These are phyloP conservation scores for Cantharis nigra DNA, from an alignment of 2,888 invertebrate species.

Conservation along the genomic window DNA sequence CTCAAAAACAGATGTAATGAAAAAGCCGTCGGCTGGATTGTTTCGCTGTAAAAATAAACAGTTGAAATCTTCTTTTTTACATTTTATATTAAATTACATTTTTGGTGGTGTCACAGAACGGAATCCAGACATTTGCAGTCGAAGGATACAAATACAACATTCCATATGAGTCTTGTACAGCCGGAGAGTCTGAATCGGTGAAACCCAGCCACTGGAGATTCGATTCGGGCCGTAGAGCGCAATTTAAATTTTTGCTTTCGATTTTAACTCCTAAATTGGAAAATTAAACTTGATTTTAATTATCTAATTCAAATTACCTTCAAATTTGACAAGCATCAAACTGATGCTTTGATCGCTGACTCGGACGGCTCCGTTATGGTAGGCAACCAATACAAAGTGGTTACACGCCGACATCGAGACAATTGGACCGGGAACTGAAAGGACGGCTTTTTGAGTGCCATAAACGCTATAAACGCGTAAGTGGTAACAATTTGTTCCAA, in stretches of 20 bases:
- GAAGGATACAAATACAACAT: conserved; percentile 72
- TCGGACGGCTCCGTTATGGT: conserved; percentile 64
- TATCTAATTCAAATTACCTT: conserved; percentile 44
- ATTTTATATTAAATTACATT: conserved; percentile 60
- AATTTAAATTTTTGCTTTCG: conserved; percentile 59
- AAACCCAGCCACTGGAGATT: conserved; percentile 79
- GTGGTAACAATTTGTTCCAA: conserved; percentile 74
- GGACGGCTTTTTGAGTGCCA: conserved; percentile 83
- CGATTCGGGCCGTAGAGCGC: conserved; percentile 71
- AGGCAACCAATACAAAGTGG: conserved; percentile 67
- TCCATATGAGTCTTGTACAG: conserved; percentile 77
- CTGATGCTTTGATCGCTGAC: conserved; percentile 61
- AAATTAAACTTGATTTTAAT: not conserved
- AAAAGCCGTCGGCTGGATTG: conserved; percentile 74
- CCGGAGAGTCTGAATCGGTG: conserved; percentile 80
- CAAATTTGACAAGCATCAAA: conserved; percentile 59
- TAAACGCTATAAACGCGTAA: conserved; percentile 83
- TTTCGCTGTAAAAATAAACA: conserved; percentile 56
- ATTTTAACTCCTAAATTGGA: conserved; percentile 42
- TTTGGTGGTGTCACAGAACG: conserved; percentile 73
- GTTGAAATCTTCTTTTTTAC: conserved; percentile 29
- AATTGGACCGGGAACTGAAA: conserved; percentile 74
- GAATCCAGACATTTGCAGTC: conserved; percentile 77
- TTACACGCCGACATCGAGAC: conserved; percentile 69
- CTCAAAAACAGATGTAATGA: conserved; percentile 79